Evolutionary conservation across 2,113 vertebrate genomes (phyloP), one percentile per base, ranked within the genome.

Genomic region (Cinclus mexicanus): DNA sequence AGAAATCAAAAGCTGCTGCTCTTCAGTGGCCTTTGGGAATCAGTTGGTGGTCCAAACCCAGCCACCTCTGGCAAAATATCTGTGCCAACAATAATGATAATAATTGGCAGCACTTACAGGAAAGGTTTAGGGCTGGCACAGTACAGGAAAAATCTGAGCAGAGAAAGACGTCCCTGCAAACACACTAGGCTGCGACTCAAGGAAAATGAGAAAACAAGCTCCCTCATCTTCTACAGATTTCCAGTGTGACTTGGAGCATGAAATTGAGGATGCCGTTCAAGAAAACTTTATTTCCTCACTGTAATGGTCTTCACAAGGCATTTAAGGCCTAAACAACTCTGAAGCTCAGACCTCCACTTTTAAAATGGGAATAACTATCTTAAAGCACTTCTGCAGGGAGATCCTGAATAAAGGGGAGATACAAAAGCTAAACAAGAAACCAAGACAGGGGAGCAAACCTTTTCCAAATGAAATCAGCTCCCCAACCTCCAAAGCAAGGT

Each of bases 1-100:
- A 95, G 92, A 97, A 96, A 96, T 96, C 94, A 96, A 96, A 97
- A 96, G 93, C 92, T 89, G 60, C 69, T 72, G 89, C 93, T 94
- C 72, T 47, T 89, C 6, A 2, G 56, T 79, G 92, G 92, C 90
- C 88, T 90, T 93, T 63, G 18, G 94, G 95, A 94, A 94, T 79
- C 69, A 89, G 92, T 39, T 90, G 94, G 95, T 96, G 95, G 95
- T 95, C 95, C 74, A 57, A 72, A n/a, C 49, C 47, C 83, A 90
- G 76, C 65, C 69, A 86, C 79, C 31, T 56, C 53, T 57, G 63
- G 83, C 61, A 90, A 90, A 92, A 81, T 57, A 83, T 37, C 61
- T 70, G 28, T 35, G 74, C 68, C 9, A 3, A 16, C 41, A 42
- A 47, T 61, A 65, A 63, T 1, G 2, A 23, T 8, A 86, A 63